Percentiles rank a stretch among this genome's conserved stretches.
Evolutionary conservation across 2,113 vertebrate genomes (phyloP).

Genomic region (Calyptommatus sinebrachiatus): DNA sequence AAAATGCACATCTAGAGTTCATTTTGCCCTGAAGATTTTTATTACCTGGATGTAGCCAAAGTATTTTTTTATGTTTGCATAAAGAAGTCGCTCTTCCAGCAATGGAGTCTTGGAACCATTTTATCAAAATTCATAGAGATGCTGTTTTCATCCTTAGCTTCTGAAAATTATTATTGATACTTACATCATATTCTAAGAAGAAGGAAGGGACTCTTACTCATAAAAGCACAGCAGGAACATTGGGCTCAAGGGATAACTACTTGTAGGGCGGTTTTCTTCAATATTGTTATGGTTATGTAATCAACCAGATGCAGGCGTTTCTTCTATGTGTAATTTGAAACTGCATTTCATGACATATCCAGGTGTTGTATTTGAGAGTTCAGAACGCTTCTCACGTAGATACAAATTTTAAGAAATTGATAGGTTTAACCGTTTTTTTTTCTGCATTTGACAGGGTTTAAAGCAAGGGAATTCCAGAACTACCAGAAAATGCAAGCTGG

Average conservation of each 20-base stretch:
- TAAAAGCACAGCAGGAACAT: conserved; percentile 4
- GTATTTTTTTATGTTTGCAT: fast-evolving
- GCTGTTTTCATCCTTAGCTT: conserved; percentile 24
- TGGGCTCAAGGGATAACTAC: conserved; percentile 27
- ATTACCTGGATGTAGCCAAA: too few species aligned
- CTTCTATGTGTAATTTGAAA: background rate
- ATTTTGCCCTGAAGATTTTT: too few species aligned
- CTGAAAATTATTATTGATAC: background rate
- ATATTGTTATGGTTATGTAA: background rate
- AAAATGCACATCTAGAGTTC: too few species aligned
- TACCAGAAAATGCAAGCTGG: too few species aligned
- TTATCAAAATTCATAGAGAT: conserved; percentile 15
- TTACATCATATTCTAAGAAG: conserved; percentile 26
- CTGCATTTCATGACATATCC: background rate
- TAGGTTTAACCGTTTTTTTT: background rate
- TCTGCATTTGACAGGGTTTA: background rate
- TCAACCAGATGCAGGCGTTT: background rate
- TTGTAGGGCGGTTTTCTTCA: background rate
- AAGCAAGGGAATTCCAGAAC: too few species aligned
- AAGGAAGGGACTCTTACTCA: fast-evolving
- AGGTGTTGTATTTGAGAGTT: background rate
- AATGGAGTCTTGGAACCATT: conserved; percentile 24
- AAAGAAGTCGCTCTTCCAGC: background rate
- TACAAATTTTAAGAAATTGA: background rate
- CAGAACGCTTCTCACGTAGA: background rate